phyloP scores from a whole-genome alignment of 64 coral and sea anemone genomes.

The Actinia tenebrosa region DNA sequence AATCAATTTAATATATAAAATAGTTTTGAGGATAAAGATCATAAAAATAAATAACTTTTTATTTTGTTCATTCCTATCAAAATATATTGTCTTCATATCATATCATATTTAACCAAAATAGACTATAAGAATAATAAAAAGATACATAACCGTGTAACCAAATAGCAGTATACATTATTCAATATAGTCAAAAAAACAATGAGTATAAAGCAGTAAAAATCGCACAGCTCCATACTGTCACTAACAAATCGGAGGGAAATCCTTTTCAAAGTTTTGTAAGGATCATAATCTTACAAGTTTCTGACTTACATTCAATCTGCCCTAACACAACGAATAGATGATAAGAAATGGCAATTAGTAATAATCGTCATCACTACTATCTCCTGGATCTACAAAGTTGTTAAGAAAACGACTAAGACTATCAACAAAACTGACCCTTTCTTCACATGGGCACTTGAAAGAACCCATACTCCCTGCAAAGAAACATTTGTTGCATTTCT shows the following conservation, averaged over 20 bases:
- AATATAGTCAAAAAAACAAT: too few species aligned
- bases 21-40: neutral
- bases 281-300: too few species aligned
- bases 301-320: too few species aligned
- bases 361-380: slow-evolving; percentile 8
- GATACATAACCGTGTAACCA: too few species aligned
- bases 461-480: slow-evolving; percentile 29
- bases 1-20: neutral
- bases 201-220: too few species aligned
- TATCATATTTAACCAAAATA: slow-evolving; percentile 3
- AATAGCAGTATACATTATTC: neutral
- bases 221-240: too few species aligned
- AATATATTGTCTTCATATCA: neutral
- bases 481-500: slow-evolving; percentile 47
- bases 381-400: neutral
- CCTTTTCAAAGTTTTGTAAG: too few species aligned
- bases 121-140: neutral
- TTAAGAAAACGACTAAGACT: slow-evolving; percentile 8
- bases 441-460: slow-evolving; percentile 31
- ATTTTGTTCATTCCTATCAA: neutral
- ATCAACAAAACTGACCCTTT: slow-evolving; percentile 12
- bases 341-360: neutral
- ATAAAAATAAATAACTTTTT: neutral
- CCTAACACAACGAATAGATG: too few species aligned
- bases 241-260: too few species aligned